phyloP scores from a whole-genome alignment of 1,140 invertebrate species.

The Branchinecta lindahli region DNA sequence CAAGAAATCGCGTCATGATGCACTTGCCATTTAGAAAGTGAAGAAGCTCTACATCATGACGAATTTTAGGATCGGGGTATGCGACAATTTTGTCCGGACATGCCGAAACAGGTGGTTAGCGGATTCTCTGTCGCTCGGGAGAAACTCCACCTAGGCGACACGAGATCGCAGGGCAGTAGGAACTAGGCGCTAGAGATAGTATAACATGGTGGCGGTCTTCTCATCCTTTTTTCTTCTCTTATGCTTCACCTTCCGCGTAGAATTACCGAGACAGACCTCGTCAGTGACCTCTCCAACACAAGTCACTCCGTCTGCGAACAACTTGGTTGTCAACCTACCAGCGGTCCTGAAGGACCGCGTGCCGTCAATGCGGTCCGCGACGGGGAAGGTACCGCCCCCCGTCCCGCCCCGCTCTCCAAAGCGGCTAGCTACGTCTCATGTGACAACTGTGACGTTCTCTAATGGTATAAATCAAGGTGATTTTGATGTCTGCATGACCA shows the following conservation, averaged over 20 bases:
- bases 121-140: too few relatives aligned
- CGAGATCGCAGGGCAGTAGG: too few relatives aligned
- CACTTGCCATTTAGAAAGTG: too few relatives aligned
- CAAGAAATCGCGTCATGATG: too few relatives aligned
- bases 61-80: too few relatives aligned
- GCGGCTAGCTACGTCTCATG: constrained; percentile 26
- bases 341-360: constrained; percentile 51
- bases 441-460: background rate
- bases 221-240: constrained; percentile 11
- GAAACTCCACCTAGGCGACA: too few relatives aligned
- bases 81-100: too few relatives aligned
- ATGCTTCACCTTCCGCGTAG: constrained; percentile 14
- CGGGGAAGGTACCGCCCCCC: constrained; percentile 25
- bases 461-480: background rate
- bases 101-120: too few relatives aligned
- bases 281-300: constrained; percentile 23
- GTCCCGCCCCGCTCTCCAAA: constrained; percentile 30
- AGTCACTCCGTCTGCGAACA: constrained; percentile 26
- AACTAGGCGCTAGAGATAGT: too few relatives aligned
- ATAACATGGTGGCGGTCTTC: too few relatives aligned
- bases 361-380: constrained; percentile 19
- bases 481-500: constrained; percentile 8
- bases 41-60: too few relatives aligned
- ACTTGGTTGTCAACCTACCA: constrained; percentile 39
- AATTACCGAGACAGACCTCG: constrained; percentile 17